Base-by-base conservation (phyloP, 2,113 vertebrate species). In the Chaetodon auriga region DNA sequence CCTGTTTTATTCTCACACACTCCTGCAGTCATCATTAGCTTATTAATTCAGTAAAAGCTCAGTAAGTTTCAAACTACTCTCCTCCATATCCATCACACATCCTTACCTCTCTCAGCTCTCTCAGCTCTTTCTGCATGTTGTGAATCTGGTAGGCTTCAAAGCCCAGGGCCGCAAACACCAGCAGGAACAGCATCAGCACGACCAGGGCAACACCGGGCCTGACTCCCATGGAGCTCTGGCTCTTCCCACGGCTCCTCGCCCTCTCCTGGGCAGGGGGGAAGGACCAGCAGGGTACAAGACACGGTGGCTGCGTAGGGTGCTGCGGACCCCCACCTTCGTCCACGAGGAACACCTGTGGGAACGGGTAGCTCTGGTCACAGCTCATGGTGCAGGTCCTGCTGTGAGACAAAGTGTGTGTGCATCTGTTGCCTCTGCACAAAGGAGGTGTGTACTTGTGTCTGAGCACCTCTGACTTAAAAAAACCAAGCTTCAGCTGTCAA, bases 341-440 rank as follows among this genome's bases (percentile, higher is more conserved):
- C 82, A 93, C 91, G 0, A 87, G 64, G 53, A 92, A 93, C 62
- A 92, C 87, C 78, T 92, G 86, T 7, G 92, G 93, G 54, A 79
- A 75, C 0, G 92, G 91, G 38, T 90, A 86, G 45, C 6, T 88
- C 79, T 89, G 91, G 53, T 92, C 84, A 45, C 19, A 66, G 85
- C 69, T 94, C 89, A 94, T 91, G 77, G 23, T 90, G 89, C 68
- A 78, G 57, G 77, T 84, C 70, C 69, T 48, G 57, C 25, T 1
- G 46, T 23, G 30, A 79, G 46, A 68, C 35, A 18, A 54, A 25
- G 11, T 72, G 35, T 25, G n/a, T 70, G 79, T 55, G 66, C 25
- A 68, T 87, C 64, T 70, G 18, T 72, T 2, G 16, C 49, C 62
- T 82, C 53, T 85, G 78, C 46, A 65, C 11, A 5, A 72, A 89